Evolutionary conservation across 1,140 invertebrate species (phyloP).

Genomic region (Drosophila leontia): DNA sequence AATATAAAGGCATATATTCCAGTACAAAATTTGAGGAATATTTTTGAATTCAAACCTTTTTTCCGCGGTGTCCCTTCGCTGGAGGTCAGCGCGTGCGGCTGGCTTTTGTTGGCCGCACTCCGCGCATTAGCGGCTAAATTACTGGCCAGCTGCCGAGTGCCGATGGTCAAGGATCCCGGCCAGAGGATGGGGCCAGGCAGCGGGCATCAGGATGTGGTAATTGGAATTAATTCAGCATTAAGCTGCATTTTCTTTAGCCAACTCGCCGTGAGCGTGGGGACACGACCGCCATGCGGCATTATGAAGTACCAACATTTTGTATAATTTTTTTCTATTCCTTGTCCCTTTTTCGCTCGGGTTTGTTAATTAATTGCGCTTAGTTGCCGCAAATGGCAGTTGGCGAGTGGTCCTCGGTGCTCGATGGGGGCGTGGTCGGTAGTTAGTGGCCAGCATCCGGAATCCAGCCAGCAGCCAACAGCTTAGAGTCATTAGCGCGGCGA

Average conservation of each 20-base stretch:
- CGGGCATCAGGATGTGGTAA: constrained; percentile 54
- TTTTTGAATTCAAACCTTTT: neutral
- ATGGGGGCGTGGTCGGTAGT: constrained; percentile 47
- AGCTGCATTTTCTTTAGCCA: constrained; percentile 80
- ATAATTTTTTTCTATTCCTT: constrained; percentile 79
- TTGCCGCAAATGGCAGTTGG: constrained; percentile 75
- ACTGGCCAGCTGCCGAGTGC: constrained; percentile 48
- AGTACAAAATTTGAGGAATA: neutral
- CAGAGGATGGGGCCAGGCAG: constrained; percentile 8
- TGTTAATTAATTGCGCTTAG: constrained; percentile 80
- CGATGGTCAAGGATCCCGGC: constrained; percentile 43
- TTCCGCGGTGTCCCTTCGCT: constrained; percentile 9
- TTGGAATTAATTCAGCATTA: constrained; percentile 84
- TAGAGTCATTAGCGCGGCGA: constrained; percentile 56
- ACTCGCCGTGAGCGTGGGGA: constrained; percentile 37
- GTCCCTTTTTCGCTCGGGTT: constrained; percentile 38
- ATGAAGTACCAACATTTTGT: constrained; percentile 78
- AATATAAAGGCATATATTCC: neutral
- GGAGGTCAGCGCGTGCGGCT: constrained; percentile 61
- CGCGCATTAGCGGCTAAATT: constrained; percentile 77
- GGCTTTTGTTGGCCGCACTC: constrained; percentile 75
- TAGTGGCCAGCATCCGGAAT: constrained; percentile 14
- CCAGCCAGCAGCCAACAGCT: constrained; percentile 7
- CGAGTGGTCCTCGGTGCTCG: constrained; percentile 26
- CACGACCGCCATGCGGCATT: constrained; percentile 33